phyloP scores from a whole-genome alignment of 1,140 invertebrate species.

The Bombus turneri region DNA sequence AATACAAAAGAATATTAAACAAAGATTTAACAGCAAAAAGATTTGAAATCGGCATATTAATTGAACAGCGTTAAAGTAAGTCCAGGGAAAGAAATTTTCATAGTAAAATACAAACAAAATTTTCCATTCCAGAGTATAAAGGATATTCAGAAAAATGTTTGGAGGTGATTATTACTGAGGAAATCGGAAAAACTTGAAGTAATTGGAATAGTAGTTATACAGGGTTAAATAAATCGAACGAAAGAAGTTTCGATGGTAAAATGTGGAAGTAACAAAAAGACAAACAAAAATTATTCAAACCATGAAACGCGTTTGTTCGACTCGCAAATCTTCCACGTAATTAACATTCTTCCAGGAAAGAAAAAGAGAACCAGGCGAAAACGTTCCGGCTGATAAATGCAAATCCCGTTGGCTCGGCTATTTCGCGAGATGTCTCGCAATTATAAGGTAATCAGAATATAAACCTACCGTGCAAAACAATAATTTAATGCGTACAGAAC shows the following conservation, averaged over 20 bases:
- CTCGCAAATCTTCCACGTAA: slow-evolving; percentile 46
- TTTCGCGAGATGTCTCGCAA: slow-evolving; percentile 50
- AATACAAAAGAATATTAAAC: not conserved
- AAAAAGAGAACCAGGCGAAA: not conserved
- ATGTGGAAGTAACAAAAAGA: not conserved
- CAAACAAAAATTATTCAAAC: slow-evolving; percentile 7
- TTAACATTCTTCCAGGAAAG: slow-evolving; percentile 45
- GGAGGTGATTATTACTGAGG: not conserved
- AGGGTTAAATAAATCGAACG: slow-evolving; percentile 1
- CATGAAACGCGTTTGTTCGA: slow-evolving; percentile 14
- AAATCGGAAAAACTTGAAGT: not conserved
- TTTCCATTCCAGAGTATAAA: not conserved
- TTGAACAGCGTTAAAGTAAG: too few species aligned
- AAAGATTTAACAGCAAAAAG: not conserved
- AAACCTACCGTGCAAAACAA: slow-evolving; percentile 57
- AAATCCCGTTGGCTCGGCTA: slow-evolving; percentile 37
- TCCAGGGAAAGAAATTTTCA: too few species aligned
- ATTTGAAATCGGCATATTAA: not conserved
- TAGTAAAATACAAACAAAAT: not conserved
- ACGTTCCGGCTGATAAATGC: slow-evolving; percentile 44
- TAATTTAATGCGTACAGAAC: slow-evolving; percentile 57
- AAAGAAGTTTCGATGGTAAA: not conserved
- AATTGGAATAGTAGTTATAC: not conserved
- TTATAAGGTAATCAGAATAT: slow-evolving; percentile 60
- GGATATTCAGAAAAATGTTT: not conserved